These are phyloP conservation scores for Podargus strigoides DNA, from an alignment of 2,797 vertebrate species.

Conservation along the genomic window DNA sequence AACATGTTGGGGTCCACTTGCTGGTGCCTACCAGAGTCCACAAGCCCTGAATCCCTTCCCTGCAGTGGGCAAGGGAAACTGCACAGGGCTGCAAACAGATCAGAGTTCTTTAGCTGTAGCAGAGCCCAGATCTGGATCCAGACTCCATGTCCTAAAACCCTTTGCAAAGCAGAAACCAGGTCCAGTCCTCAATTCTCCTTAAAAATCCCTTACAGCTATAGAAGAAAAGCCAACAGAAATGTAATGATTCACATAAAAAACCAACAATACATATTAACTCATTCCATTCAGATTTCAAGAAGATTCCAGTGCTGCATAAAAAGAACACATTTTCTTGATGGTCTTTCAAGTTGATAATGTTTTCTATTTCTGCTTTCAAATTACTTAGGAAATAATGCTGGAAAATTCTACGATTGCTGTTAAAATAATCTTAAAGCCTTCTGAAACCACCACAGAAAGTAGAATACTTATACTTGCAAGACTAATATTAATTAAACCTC, in stretches of 20 bases:
- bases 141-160: fast-evolving
- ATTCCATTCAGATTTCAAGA: not conserved
- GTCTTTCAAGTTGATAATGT: not conserved
- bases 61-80: not conserved
- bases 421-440: not conserved
- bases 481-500: not conserved
- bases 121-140: not conserved
- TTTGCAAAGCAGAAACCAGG: not conserved
- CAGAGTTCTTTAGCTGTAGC: fast-evolving
- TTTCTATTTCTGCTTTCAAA: not conserved
- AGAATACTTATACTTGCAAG: not conserved
- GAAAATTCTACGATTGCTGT: not conserved
- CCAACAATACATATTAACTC: not conserved
- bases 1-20: fast-evolving
- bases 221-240: not conserved
- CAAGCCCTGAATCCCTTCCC: not conserved
- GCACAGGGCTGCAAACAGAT: not conserved
- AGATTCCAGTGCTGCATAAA: not conserved
- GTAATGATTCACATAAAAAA: not conserved
- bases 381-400: not conserved
- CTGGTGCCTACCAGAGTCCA: not conserved
- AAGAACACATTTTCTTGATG: not conserved
- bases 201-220: not conserved
- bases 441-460: not conserved
- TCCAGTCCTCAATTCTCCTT: not conserved